Conservation (phyloP, 1,140 invertebrate genomes). For the Steinernema feltiae region DNA sequence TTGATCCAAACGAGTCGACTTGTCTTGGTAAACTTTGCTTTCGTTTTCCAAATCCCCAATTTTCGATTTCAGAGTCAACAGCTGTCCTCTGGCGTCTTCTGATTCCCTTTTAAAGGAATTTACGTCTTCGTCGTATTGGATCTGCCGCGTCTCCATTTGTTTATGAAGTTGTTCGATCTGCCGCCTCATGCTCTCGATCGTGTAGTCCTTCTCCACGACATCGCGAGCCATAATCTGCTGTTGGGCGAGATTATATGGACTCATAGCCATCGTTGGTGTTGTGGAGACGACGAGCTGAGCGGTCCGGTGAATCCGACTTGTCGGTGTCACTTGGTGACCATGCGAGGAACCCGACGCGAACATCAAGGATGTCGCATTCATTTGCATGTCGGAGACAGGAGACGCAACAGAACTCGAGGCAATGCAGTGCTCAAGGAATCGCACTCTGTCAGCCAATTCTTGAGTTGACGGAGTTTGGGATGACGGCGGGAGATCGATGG, state of each 20-base stretch:
- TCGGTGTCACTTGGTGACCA: not conserved
- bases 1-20: not conserved
- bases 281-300: conserved; percentile 1
- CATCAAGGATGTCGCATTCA: not conserved
- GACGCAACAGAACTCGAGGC: not conserved
- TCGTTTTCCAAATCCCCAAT: not conserved
- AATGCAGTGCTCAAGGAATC: not conserved
- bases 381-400: not conserved
- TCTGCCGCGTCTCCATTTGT: not conserved
- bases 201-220: not conserved
- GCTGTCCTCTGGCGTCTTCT: not conserved
- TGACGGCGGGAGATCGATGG: not conserved
- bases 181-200: not conserved
- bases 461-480: not conserved
- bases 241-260: not conserved
- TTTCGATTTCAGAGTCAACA: not conserved
- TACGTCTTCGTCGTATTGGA: conserved; percentile 8
- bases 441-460: not conserved
- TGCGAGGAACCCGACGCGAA: not conserved
- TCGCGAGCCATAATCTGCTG: conserved; percentile 3
- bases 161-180: not conserved
- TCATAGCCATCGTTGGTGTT: not conserved
- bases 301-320: not conserved
- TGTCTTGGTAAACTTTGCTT: not conserved
- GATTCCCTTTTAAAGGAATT: not conserved